phyloP scores from a whole-genome alignment of 2,888 invertebrate species.

The Tryphoninae sp. region DNA sequence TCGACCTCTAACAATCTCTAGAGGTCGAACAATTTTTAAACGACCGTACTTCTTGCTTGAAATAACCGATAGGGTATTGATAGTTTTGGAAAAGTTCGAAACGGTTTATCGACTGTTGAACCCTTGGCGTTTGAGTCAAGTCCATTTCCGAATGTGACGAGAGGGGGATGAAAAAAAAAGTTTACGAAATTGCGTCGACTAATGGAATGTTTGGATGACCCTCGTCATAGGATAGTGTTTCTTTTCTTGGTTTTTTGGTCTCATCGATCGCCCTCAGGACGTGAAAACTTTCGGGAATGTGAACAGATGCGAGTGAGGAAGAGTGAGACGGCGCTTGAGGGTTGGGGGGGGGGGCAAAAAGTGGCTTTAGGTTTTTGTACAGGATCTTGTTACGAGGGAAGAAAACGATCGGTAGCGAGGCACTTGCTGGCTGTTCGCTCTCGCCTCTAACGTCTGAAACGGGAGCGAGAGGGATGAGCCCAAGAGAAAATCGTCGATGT shows the following conservation, averaged over 20 bases:
- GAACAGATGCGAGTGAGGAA: background rate
- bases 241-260: background rate
- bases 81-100: no score
- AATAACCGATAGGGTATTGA: no score
- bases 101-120: no score
- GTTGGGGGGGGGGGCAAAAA: conserved; percentile 9
- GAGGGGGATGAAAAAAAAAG: conserved; percentile 1
- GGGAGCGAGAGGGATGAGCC: conserved; percentile 33
- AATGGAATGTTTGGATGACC: conserved; percentile 45
- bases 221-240: conserved; percentile 6
- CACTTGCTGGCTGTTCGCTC: conserved; percentile 32
- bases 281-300: conserved; percentile 41
- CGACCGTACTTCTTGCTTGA: no score
- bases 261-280: conserved; percentile 10
- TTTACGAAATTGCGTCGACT: conserved; percentile 19
- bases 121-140: no score
- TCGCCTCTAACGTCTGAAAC: conserved; percentile 8
- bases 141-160: no score
- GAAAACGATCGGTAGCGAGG: conserved; percentile 20
- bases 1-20: no score
- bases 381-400: conserved; percentile 6
- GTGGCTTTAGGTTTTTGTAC: conserved; percentile 43
- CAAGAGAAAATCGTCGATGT: conserved; percentile 43
- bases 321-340: background rate
- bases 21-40: no score